These are phyloP conservation scores for Microcebus lehilahytsara DNA, from an alignment of 2,113 vertebrate genomes.

Conservation along the genomic window DNA sequence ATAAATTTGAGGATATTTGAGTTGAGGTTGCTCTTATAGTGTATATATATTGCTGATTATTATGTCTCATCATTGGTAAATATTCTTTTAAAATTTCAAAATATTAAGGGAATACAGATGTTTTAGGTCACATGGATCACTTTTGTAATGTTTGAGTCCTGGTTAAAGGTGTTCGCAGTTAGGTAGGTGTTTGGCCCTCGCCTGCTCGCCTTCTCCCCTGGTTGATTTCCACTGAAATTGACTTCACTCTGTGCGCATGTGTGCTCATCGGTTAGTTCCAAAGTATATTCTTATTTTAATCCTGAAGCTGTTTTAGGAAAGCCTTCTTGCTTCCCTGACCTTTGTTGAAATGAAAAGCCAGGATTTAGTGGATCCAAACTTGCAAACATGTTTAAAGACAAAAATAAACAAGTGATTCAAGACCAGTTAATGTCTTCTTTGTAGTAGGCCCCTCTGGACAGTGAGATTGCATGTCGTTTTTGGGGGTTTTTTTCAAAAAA, in stretches of 20 bases:
- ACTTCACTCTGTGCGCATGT: too few species aligned
- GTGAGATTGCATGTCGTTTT: slow-evolving; percentile 7
- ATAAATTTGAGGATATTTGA: neutral
- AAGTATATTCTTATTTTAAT: neutral
- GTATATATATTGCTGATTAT: too few species aligned
- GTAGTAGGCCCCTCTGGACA: neutral
- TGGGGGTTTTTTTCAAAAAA: neutral
- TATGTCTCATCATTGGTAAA: too few species aligned
- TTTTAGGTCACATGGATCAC: too few species aligned
- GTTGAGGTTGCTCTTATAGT: neutral
- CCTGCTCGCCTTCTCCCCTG: too few species aligned
- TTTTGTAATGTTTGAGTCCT: too few species aligned
- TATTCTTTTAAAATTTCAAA: too few species aligned
- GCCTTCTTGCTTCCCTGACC: neutral
- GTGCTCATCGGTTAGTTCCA: too few species aligned
- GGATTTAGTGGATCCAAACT: neutral
- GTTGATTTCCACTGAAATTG: too few species aligned
- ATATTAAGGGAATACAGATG: too few species aligned
- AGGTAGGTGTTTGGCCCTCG: too few species aligned
- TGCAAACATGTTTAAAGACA: slow-evolving; percentile 17
- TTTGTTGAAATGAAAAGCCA: neutral
- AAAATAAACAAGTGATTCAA: slow-evolving; percentile 42
- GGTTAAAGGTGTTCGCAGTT: too few species aligned
- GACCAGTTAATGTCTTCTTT: neutral
- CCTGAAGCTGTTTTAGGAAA: neutral